Conservation (phyloP, 2,888 invertebrate species). For the Tetragonula carbonaria region DNA sequence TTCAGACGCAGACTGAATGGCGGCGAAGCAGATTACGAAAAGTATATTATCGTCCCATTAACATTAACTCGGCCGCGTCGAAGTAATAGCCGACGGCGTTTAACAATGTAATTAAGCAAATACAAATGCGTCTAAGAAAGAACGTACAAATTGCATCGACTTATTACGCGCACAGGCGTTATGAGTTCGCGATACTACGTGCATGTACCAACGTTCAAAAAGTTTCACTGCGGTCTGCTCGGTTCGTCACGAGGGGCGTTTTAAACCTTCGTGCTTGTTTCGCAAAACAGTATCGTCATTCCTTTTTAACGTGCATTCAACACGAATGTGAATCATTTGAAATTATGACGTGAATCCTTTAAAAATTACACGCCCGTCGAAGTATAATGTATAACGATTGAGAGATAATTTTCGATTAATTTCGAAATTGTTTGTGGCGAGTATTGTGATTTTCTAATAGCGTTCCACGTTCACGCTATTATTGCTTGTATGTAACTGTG, state of each 20-base stretch:
- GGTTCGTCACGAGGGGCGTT: neutral
- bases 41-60: conserved; percentile 74
- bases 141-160: conserved; percentile 40
- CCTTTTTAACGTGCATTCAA: neutral
- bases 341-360: neutral
- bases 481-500: neutral
- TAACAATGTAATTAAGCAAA: conserved; percentile 52
- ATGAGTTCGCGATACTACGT: neutral
- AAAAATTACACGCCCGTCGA: neutral
- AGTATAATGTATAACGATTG: neutral
- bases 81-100: conserved; percentile 49
- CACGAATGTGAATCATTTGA: conserved; percentile 1
- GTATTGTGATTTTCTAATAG: neutral
- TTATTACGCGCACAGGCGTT: conserved; percentile 37
- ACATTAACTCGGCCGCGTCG: conserved; percentile 66
- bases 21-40: conserved; percentile 75
- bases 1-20: conserved; percentile 76
- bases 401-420: neutral
- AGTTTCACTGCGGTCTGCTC: neutral
- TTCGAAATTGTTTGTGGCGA: neutral
- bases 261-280: neutral
- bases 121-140: conserved; percentile 43
- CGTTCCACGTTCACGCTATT: too few species aligned
- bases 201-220: neutral
- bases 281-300: neutral